Conservation (phyloP, 2,113 vertebrate species). For the Oreochromis aureus region DNA sequence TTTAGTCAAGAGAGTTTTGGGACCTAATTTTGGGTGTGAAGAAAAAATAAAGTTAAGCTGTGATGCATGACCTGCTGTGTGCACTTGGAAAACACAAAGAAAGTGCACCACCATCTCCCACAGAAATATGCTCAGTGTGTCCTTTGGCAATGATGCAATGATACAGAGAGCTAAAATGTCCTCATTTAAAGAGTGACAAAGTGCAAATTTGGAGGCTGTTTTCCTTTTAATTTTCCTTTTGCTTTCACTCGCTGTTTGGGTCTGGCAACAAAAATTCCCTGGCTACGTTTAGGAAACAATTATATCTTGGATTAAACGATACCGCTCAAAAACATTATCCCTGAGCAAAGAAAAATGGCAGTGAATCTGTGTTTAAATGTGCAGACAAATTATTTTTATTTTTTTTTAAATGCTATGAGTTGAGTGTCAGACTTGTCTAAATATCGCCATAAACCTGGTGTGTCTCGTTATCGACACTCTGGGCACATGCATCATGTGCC, state of each 20-base stretch:
- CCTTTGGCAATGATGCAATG: not conserved
- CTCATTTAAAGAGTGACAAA: not conserved
- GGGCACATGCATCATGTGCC: fast-evolving
- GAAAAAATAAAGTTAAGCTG: not conserved
- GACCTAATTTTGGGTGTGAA: not conserved
- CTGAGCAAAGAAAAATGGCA: not conserved
- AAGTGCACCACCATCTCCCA: not conserved
- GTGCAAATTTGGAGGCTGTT: not conserved
- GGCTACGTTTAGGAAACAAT: not conserved
- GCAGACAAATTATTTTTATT: not conserved
- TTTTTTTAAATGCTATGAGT: not conserved
- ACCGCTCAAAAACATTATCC: not conserved
- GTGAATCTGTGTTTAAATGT: not conserved
- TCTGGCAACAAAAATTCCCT: not conserved
- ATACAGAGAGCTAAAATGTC: fast-evolving
- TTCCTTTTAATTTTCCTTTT: not conserved
- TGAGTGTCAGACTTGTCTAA: not conserved
- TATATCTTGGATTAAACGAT: not conserved
- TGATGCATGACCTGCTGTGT: not conserved
- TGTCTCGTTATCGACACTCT: fast-evolving
- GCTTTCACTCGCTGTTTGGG: not conserved
- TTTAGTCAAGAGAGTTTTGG: not conserved
- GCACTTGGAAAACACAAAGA: not conserved
- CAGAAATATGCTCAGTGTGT: not conserved
- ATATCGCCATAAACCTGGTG: not conserved